Conservation (phyloP, 2,797 vertebrate species). For the Sparus aurata region DNA sequence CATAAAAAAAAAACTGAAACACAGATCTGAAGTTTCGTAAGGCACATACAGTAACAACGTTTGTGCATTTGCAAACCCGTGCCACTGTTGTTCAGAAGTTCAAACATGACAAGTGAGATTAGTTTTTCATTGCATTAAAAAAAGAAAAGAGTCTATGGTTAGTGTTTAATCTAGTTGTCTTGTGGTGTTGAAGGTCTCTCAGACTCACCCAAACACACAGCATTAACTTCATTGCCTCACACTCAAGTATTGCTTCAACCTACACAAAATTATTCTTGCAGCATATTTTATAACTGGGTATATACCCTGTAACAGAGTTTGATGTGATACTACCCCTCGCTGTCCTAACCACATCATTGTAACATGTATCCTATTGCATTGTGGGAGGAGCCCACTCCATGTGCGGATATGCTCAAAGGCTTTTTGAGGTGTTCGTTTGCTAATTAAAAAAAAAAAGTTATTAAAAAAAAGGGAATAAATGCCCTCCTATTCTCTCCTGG, state of each 20-base stretch:
- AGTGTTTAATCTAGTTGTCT: conserved; percentile 62
- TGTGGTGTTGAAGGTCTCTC: conserved; percentile 33
- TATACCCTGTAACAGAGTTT: conserved; percentile 46
- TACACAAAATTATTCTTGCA: conserved; percentile 53
- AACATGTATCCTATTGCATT: conserved; percentile 50
- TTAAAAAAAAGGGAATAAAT: conserved; percentile 57
- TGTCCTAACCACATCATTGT: conserved; percentile 51
- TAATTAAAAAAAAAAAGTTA: conserved; percentile 41
- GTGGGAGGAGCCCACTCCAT: conserved; percentile 36
- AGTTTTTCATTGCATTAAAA: conserved; percentile 53
- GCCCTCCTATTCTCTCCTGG: conserved; percentile 47
- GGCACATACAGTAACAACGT: conserved; percentile 71
- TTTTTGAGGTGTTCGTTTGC: conserved; percentile 62
- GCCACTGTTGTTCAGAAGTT: conserved; percentile 48
- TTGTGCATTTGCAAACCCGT: conserved; percentile 47
- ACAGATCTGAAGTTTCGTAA: conserved; percentile 59
- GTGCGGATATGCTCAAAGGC: conserved; percentile 54
- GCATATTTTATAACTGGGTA: conserved; percentile 48
- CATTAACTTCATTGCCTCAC: conserved; percentile 53
- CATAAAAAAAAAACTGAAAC: conserved; percentile 27
- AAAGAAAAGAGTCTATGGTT: conserved; percentile 42
- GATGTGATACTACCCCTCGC: conserved; percentile 26
- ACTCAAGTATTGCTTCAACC: conserved; percentile 60
- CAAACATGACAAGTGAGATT: conserved; percentile 53
- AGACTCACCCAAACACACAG: conserved; percentile 49